These are phyloP conservation scores for Donacobius atricapilla DNA, from an alignment of 2,113 vertebrate genomes.

Conservation along the genomic window DNA sequence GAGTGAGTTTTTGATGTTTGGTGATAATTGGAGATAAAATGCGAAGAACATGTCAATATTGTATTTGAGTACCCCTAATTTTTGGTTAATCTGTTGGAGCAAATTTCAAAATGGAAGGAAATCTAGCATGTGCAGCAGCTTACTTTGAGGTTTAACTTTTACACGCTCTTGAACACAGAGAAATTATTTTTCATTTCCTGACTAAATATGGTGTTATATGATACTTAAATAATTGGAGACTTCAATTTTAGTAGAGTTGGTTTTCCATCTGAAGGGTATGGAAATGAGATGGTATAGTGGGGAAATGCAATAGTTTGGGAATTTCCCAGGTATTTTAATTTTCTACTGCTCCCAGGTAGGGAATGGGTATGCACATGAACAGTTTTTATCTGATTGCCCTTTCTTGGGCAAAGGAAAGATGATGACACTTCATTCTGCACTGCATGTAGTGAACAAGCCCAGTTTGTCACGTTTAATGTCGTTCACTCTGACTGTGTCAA, in stretches of 20 bases:
- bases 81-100: neutral
- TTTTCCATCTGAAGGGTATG: neutral
- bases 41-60: neutral
- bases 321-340: neutral
- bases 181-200: neutral
- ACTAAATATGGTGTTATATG: neutral
- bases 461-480: neutral
- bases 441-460: neutral
- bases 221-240: neutral
- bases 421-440: neutral
- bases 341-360: neutral
- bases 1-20: constrained; percentile 70
- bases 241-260: neutral
- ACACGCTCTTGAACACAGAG: neutral
- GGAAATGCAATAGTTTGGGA: neutral
- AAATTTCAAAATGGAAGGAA: neutral
- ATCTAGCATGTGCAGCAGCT: neutral
- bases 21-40: neutral
- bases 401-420: neutral
- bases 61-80: neutral
- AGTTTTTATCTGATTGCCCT: neutral
- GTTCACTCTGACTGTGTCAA: neutral
- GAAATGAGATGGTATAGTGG: neutral
- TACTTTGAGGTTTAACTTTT: neutral
- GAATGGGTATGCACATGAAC: neutral